Evolutionary conservation across 2,797 vertebrate species (phyloP).

Genomic region (Labeo calbasu): DNA sequence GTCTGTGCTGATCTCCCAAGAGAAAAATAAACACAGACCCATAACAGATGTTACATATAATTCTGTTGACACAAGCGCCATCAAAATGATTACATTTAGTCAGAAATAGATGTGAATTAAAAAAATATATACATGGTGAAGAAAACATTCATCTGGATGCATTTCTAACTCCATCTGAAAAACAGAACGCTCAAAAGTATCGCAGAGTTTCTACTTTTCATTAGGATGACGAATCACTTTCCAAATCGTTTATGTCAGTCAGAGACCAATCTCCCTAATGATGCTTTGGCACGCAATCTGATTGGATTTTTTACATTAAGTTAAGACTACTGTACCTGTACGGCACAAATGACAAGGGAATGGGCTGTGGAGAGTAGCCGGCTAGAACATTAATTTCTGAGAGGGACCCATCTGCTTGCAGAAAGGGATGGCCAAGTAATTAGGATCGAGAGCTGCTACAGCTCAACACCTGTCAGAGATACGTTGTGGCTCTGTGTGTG

Average conservation of each 20-base stretch:
- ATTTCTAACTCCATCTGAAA: slow-evolving; percentile 43
- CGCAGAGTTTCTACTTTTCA: slow-evolving; percentile 57
- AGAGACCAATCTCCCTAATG: slow-evolving; percentile 62
- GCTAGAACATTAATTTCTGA: slow-evolving; percentile 67
- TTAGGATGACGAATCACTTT: slow-evolving; percentile 64
- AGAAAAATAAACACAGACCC: slow-evolving; percentile 3
- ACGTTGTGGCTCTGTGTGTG: slow-evolving; percentile 47
- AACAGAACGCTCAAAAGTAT: slow-evolving; percentile 18
- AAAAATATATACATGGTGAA: slow-evolving; percentile 6
- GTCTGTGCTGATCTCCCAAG: slow-evolving; percentile 6
- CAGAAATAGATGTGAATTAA: slow-evolving; percentile 14
- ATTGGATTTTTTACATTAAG: slow-evolving; percentile 63
- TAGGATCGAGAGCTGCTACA: slow-evolving; percentile 65
- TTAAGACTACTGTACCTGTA: slow-evolving; percentile 70
- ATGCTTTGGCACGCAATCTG: slow-evolving; percentile 63
- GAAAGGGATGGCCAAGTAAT: slow-evolving; percentile 70
- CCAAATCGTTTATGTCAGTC: slow-evolving; percentile 63
- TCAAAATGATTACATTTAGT: slow-evolving; percentile 39
- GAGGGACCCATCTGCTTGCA: slow-evolving; percentile 61
- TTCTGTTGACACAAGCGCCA: slow-evolving; percentile 25
- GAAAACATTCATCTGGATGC: slow-evolving; percentile 45
- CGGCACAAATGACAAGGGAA: slow-evolving; percentile 65
- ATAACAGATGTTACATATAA: slow-evolving; percentile 36
- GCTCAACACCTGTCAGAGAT: slow-evolving; percentile 65
- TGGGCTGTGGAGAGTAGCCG: slow-evolving; percentile 58